Evolutionary conservation across 2,888 invertebrate genomes (phyloP).

Genomic region (Apamea anceps): DNA sequence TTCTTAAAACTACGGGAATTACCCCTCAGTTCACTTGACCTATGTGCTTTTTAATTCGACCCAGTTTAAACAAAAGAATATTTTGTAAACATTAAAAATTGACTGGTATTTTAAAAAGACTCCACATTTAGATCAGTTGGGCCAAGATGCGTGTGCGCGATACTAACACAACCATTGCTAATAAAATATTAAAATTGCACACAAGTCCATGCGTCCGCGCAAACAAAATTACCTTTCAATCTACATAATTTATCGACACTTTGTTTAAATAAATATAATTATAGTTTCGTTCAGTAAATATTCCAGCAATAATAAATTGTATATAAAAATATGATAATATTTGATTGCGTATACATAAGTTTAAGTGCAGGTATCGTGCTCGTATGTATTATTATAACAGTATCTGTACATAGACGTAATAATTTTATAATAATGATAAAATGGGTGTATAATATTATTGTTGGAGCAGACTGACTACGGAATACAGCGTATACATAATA

Average conservation of each 20-base stretch:
- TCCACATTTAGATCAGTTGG: constrained; percentile 58
- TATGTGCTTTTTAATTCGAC: constrained; percentile 16
- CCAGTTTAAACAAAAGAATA: constrained; percentile 26
- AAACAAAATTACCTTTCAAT: constrained; percentile 26
- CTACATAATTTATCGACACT: constrained; percentile 39
- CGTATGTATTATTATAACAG: constrained; percentile 40
- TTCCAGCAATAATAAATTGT: constrained; percentile 48
- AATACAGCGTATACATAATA: constrained; percentile 48
- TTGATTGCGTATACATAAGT: constrained; percentile 64
- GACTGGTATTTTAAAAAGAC: constrained; percentile 60
- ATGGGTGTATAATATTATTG: constrained; percentile 48
- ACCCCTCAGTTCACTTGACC: background rate
- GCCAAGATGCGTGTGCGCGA: constrained; percentile 74
- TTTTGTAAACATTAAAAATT: constrained; percentile 50
- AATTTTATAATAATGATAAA: constrained; percentile 48
- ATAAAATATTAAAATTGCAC: constrained; percentile 86
- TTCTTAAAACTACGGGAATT: background rate
- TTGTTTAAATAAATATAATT: constrained; percentile 24
- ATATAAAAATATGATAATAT: constrained; percentile 65
- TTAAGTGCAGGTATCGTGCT: constrained; percentile 55
- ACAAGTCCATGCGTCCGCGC: constrained; percentile 72
- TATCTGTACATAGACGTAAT: constrained; percentile 43
- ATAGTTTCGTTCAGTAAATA: constrained; percentile 33
- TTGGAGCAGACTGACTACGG: constrained; percentile 33
- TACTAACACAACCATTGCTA: constrained; percentile 83